Evolutionary conservation across 1,140 invertebrate species (phyloP).

Genomic region (Drosophila kikkawai): DNA sequence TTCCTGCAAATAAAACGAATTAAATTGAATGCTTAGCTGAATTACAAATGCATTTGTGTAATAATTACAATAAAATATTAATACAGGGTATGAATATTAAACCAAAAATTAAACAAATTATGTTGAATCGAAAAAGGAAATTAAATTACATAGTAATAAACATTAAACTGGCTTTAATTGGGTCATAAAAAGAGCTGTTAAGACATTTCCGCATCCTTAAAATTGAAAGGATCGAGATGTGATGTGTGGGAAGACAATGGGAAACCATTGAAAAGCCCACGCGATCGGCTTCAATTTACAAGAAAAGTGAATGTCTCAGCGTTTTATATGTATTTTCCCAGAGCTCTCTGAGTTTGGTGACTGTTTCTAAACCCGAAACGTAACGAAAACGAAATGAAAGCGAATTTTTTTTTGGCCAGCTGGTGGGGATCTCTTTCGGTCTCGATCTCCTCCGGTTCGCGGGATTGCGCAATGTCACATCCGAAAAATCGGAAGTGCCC

Average conservation of each 20-base stretch:
- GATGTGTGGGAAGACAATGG: conserved; percentile 16
- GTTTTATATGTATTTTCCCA: conserved; percentile 24
- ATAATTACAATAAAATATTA: conserved; percentile 1
- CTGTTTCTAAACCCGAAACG: conserved; percentile 56
- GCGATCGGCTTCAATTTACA: conserved; percentile 34
- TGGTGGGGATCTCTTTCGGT: conserved; percentile 9
- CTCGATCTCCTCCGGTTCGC: conserved; percentile 1
- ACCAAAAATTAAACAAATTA: background rate
- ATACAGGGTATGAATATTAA: conserved; percentile 2
- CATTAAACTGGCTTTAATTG: background rate
- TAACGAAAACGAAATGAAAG: conserved; percentile 57
- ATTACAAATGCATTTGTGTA: conserved; percentile 9
- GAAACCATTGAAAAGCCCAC: conserved; percentile 22
- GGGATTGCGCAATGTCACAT: conserved; percentile 30
- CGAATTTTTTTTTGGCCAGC: conserved; percentile 32
- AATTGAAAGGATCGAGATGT: conserved; percentile 4
- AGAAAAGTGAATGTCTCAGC: conserved; percentile 67
- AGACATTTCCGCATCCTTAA: conserved; percentile 23
- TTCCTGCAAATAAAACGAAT: conserved; percentile 4
- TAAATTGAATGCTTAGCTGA: conserved; percentile 5
- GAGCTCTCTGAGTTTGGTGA: conserved; percentile 3
- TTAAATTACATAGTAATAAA: background rate
- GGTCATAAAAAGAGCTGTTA: background rate
- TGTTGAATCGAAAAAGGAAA: background rate
- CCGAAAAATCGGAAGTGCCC: conserved; percentile 69